A percentile compares a stretch with the other conserved stretches of the same genome.
phyloP scores from a whole-genome alignment of 2,888 invertebrate genomes.

The Pocota personata region DNA sequence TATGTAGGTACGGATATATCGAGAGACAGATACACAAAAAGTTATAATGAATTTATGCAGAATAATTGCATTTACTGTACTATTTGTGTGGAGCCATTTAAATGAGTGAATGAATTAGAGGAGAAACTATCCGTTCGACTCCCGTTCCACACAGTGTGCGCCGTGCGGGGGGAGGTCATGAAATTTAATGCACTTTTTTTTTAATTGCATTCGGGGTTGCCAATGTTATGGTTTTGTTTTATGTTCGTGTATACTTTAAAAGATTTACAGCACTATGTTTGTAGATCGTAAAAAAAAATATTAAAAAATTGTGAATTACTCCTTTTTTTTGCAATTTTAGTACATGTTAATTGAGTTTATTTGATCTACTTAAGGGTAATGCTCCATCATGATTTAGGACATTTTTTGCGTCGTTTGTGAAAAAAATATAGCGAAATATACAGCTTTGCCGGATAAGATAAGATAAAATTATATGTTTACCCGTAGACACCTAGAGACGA shows the following conservation, averaged over 20 bases:
- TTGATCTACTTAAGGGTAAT: no score
- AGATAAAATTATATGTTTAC: no score
- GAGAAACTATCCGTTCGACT: slow-evolving; percentile 6
- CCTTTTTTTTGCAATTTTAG: background rate
- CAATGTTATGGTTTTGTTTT: background rate
- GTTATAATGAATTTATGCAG: slow-evolving; percentile 40
- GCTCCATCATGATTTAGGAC: no score
- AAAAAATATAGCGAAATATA: no score
- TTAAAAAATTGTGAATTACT: background rate
- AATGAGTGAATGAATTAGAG: slow-evolving; percentile 28
- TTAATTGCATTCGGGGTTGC: slow-evolving; percentile 6
- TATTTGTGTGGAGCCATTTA: slow-evolving; percentile 39
- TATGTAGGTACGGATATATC: background rate
- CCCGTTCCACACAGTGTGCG: background rate
- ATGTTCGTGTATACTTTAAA: background rate
- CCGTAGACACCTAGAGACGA: no score
- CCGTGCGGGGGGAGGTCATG: background rate
- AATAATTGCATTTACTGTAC: slow-evolving; percentile 48
- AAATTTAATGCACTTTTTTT: background rate
- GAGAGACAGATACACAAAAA: background rate
- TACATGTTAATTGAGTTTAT: background rate
- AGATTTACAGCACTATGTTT: background rate
- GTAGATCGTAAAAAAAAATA: background rate
- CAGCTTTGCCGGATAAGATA: no score
- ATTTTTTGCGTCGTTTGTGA: no score